phyloP scores from a whole-genome alignment of 2,888 invertebrate species.

The Pecten maximus region DNA sequence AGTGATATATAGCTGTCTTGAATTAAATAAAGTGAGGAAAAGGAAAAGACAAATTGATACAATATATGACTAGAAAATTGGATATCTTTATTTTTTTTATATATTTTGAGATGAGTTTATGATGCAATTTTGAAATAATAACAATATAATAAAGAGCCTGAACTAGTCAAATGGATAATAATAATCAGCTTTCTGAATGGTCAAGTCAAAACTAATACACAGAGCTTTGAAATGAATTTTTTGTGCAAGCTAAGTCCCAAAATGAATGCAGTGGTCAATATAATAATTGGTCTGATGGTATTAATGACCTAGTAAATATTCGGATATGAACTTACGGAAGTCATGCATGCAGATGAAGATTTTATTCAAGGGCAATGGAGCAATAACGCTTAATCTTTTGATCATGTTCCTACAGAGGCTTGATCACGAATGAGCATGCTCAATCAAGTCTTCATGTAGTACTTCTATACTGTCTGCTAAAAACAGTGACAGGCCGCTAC shows the following conservation, averaged over 20 bases:
- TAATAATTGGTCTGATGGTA: not conserved
- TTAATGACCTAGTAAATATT: not conserved
- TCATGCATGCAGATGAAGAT: conserved; percentile 6
- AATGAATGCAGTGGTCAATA: not conserved
- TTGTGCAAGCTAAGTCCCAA: not conserved
- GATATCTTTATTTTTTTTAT: not conserved
- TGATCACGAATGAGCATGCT: conserved; percentile 8
- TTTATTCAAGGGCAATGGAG: not conserved
- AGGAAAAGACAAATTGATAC: too few species aligned
- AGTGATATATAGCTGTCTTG: too few species aligned
- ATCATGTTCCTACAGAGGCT: not conserved
- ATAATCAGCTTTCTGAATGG: too few species aligned
- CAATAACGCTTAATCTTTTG: not conserved
- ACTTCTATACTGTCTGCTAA: not conserved
- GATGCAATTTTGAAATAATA: too few species aligned
- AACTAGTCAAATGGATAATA: too few species aligned
- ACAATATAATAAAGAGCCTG: too few species aligned
- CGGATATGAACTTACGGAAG: not conserved
- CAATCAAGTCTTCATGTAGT: not conserved
- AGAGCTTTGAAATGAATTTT: not conserved
- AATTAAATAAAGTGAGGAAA: too few species aligned
- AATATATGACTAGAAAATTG: not conserved
- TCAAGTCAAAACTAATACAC: too few species aligned
- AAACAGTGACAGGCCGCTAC: conserved; percentile 4
- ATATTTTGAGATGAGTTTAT: too few species aligned